Evolutionary conservation across 2,113 vertebrate genomes (phyloP).

Genomic region (Alces alces): DNA sequence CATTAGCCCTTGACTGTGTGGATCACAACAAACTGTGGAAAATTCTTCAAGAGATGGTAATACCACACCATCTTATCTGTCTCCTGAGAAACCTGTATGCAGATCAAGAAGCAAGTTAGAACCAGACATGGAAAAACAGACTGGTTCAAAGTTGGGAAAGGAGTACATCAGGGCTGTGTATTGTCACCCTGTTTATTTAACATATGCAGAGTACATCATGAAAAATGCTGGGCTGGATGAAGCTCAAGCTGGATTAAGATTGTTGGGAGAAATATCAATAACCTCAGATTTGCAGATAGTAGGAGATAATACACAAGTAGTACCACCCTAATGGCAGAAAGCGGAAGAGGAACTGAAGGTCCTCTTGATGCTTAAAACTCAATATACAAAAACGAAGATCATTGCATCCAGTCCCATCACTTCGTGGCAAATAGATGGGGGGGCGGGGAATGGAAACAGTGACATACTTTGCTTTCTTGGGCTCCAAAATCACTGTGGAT

Average conservation of each 20-base stretch:
- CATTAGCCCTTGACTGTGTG: not conserved
- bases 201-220: not conserved
- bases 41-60: not conserved
- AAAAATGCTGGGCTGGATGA: not conserved
- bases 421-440: not conserved
- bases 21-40: not conserved
- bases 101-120: not conserved
- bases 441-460: not conserved
- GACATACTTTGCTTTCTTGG: not conserved
- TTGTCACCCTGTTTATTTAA: not conserved
- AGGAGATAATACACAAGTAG: not conserved
- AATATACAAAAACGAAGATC: not conserved
- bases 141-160: not conserved
- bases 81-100: not conserved
- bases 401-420: not conserved
- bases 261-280: not conserved
- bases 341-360: not conserved
- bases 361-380: not conserved
- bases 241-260: not conserved
- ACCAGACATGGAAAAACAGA: not conserved
- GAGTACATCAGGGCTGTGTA: not conserved
- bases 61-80: not conserved
- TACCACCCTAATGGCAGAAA: not conserved
- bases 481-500: not conserved
- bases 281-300: not conserved